Conservation (phyloP, 1,140 invertebrate genomes). For the Apis laboriosa region DNA sequence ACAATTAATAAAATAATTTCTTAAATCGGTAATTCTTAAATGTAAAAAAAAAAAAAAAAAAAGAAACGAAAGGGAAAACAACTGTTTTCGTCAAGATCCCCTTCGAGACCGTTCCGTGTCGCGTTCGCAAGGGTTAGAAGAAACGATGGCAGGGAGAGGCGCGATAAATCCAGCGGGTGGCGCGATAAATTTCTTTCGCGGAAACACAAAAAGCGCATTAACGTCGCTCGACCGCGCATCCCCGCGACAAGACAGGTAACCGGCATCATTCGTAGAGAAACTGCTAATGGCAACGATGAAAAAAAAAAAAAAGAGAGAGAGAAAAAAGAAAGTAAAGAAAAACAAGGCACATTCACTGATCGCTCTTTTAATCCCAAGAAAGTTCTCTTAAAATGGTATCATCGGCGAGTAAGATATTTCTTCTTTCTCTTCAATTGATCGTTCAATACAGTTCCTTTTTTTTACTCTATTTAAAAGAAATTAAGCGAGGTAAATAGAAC, state of each 20-base stretch:
- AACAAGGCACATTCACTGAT: background rate
- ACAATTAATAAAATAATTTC: too few relatives aligned
- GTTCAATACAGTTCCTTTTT: background rate
- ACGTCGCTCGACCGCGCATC: constrained; percentile 43
- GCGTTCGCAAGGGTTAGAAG: constrained; percentile 22
- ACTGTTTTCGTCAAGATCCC: background rate
- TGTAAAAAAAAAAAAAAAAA: background rate
- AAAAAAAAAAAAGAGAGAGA: background rate
- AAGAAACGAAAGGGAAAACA: too few relatives aligned
- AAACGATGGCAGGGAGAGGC: background rate
- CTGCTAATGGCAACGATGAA: constrained; percentile 10
- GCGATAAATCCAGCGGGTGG: constrained; percentile 60
- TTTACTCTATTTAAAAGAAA: too few relatives aligned
- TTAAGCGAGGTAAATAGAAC: too few relatives aligned
- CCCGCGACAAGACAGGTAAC: constrained; percentile 42
- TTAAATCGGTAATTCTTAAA: too few relatives aligned
- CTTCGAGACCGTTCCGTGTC: constrained; percentile 6
- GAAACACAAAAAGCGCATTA: constrained; percentile 69
- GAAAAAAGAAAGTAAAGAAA: background rate
- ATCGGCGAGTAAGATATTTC: background rate
- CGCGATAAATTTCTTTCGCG: constrained; percentile 64
- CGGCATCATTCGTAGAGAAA: constrained; percentile 34
- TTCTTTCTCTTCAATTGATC: background rate
- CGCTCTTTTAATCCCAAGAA: background rate
- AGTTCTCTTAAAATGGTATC: background rate